Base-by-base conservation (phyloP, 2,797 vertebrate species). In the Fistularia tabacaria region DNA sequence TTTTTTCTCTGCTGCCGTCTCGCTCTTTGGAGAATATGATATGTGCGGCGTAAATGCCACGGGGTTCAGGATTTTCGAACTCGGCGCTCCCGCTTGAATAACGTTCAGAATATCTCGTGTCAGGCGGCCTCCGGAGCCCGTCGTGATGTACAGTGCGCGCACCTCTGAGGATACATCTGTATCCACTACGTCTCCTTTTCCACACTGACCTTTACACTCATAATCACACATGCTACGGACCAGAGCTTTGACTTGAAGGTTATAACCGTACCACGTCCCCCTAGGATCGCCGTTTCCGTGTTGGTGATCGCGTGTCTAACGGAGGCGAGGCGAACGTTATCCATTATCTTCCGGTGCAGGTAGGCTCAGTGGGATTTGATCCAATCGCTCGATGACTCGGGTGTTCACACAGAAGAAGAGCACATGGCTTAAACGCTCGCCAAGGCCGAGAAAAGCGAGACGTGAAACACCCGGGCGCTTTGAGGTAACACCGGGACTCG, bases 11-110 rank as follows among this genome's bases (percentile, higher is more conserved):
- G 58, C 52, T 46, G 72, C 54, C 36, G 9, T 68, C 58, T 57
- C 63, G 36, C 42, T 79, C 77, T 73, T 80, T 66, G 62, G 64
- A 80, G 69, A 81, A 83, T 57, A 71, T 11, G 72, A 84, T 80
- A 79, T 6, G 7, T 51, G 66, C 50, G 46, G 52, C 6, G 0
- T 48, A 56, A 61, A 67, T 69, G 79, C 73, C 81, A 62, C 49
- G 39, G 77, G 62, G 66, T 76, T 82, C 45, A 67, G 25, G 25
- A 25, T 70, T 82, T 74, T 62, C 57, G 54, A 9, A 46, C 59
- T 66, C 55, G 66, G 61, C 76, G 60, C 54, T 47, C 14, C n/a
- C n/a, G n/a, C n/a, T n/a, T n/a, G n/a, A n/a, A n/a, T 57, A 46
- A 69, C 42, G 45, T 64, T 1, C 0, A 60, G 67, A 70, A 66